phyloP scores from a whole-genome alignment of 2,888 invertebrate genomes.

The Calameuta idolon region DNA sequence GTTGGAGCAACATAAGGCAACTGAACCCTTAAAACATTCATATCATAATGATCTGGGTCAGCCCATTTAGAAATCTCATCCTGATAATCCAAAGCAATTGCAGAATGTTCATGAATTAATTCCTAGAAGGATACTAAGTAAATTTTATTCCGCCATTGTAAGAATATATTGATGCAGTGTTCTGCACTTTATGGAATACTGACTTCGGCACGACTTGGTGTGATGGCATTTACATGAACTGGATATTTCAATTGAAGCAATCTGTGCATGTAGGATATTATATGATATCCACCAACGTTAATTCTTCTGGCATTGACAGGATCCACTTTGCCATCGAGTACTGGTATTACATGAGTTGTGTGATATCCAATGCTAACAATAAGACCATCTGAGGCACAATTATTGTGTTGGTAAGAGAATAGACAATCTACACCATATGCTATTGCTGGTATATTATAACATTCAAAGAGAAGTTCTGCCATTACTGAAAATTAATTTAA shows the following conservation, averaged over 20 bases:
- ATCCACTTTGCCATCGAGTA: conserved; percentile 79
- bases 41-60: conserved; percentile 83
- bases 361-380: conserved; percentile 90
- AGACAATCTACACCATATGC: conserved; percentile 90
- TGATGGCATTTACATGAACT: conserved; percentile 88
- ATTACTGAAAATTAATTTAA: conserved; percentile 74
- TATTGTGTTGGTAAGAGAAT: conserved; percentile 77
- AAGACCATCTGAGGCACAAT: conserved; percentile 76
- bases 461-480: conserved; percentile 94
- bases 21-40: conserved; percentile 86
- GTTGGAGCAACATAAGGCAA: conserved; percentile 81
- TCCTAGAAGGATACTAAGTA: conserved; percentile 68
- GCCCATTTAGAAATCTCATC: conserved; percentile 86
- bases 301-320: conserved; percentile 81
- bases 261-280: conserved; percentile 86
- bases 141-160: conserved; percentile 6
- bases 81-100: conserved; percentile 82
- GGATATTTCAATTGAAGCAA: conserved; percentile 94
- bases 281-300: conserved; percentile 89
- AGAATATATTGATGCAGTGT: conserved; percentile 6
- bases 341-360: conserved; percentile 88
- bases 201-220: conserved; percentile 85
- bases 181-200: conserved; percentile 14
- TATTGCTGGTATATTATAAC: conserved; percentile 87
- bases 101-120: conserved; percentile 83